phyloP scores from a whole-genome alignment of 2,113 vertebrate genomes.

The crab-eating macaque (Macaca fascicularis) region T2T-MFA8v1.1 NC_088376.1:46940001-46940500 shows the following conservation, averaged over 20 bases:
- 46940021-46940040: not conserved
- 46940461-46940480: too few species aligned
- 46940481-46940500: too few species aligned
- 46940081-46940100: not conserved
- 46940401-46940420: too few species aligned
- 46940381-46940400: too few species aligned
- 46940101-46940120: not conserved
- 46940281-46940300: not conserved
- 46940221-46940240: not conserved
- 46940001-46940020: not conserved
- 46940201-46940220: not conserved
- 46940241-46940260: not conserved
- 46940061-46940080: not conserved
- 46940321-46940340: not conserved
- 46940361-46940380: not conserved
- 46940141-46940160: not conserved
- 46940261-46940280: not conserved
- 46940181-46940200: constrained; percentile 12
- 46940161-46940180: not conserved
- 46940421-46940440: too few species aligned
- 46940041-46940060: constrained; percentile 2
- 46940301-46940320: not conserved
- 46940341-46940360: not conserved
- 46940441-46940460: too few species aligned
- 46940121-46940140: not conserved